phyloP scores from a whole-genome alignment of 2,113 vertebrate species.

The Pyxicephalus adspersus region DNA sequence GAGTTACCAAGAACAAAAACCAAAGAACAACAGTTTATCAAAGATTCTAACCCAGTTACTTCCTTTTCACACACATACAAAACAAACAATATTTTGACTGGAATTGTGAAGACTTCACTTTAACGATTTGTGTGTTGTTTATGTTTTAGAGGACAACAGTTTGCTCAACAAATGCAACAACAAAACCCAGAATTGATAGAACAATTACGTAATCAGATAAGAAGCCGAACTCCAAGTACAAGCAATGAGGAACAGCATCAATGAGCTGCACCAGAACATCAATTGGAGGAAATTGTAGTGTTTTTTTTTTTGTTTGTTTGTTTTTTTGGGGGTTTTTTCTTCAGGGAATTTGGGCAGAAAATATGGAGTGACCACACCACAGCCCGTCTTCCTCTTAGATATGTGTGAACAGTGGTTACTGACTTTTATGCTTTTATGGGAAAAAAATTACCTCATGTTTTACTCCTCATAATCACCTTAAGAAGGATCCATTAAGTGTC shows the following conservation, averaged over 20 bases:
- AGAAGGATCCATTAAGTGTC: constrained; percentile 25
- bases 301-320: constrained; percentile 1
- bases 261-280: constrained; percentile 58
- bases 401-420: constrained; percentile 35
- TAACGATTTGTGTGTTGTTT: background rate
- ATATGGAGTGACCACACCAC: constrained; percentile 26
- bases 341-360: constrained; percentile 9
- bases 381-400: constrained; percentile 33
- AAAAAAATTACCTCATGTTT: constrained; percentile 42
- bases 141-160: constrained; percentile 86
- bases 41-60: too few relatives aligned
- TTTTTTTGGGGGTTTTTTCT: too few relatives aligned
- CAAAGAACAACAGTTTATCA: too few relatives aligned
- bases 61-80: too few relatives aligned
- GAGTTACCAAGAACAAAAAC: too few relatives aligned
- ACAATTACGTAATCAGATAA: constrained; percentile 89
- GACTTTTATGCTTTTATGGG: constrained; percentile 5
- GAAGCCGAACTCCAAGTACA: constrained; percentile 88
- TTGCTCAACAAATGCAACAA: constrained; percentile 96
- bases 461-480: constrained; percentile 12
- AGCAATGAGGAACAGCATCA: constrained; percentile 88
- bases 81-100: too few relatives aligned
- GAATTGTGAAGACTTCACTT: too few relatives aligned
- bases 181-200: constrained; percentile 95
- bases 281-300: constrained; percentile 4